Conservation (phyloP, 2,888 invertebrate genomes). For the Stenurella melanura region DNA sequence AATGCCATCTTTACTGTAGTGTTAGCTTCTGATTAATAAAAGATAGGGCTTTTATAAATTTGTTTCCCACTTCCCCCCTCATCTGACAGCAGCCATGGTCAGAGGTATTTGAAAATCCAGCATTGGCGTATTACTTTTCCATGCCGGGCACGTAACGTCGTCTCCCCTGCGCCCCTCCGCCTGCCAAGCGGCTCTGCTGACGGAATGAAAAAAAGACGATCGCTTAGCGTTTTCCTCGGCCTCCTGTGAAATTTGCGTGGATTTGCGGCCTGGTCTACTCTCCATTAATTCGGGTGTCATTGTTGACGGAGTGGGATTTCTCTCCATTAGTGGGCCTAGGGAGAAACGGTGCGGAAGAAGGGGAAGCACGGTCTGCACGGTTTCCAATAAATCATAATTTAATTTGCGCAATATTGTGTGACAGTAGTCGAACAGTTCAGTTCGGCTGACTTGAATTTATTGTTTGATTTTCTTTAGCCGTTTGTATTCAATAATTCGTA, state of each 20-base stretch:
- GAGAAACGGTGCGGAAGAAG: slow-evolving; percentile 47
- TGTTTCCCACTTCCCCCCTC: neutral
- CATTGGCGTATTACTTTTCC: slow-evolving; percentile 23
- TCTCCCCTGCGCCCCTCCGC: slow-evolving; percentile 35
- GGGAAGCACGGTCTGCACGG: slow-evolving; percentile 46
- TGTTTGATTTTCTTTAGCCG: neutral
- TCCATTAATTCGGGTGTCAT: slow-evolving; percentile 62
- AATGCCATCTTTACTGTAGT: too few species aligned
- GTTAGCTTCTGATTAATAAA: slow-evolving; percentile 2
- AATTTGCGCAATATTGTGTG: neutral
- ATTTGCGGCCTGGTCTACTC: slow-evolving; percentile 60
- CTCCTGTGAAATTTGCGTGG: slow-evolving; percentile 60
- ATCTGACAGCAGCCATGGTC: neutral
- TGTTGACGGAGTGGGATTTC: slow-evolving; percentile 59
- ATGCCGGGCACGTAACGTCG: slow-evolving; percentile 34
- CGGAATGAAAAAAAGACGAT: slow-evolving; percentile 57
- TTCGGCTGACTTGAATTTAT: slow-evolving; percentile 1
- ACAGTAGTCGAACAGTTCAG: neutral
- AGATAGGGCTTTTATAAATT: neutral
- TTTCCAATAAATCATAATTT: slow-evolving; percentile 4
- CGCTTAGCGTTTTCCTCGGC: slow-evolving; percentile 45
- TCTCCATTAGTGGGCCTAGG: slow-evolving; percentile 53
- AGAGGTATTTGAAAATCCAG: slow-evolving; percentile 27
- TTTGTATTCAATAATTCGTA: neutral
- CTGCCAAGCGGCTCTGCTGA: slow-evolving; percentile 46